These are phyloP conservation scores for Neoascia interrupta DNA, from an alignment of 2,888 invertebrate species.

Conservation along the genomic window DNA sequence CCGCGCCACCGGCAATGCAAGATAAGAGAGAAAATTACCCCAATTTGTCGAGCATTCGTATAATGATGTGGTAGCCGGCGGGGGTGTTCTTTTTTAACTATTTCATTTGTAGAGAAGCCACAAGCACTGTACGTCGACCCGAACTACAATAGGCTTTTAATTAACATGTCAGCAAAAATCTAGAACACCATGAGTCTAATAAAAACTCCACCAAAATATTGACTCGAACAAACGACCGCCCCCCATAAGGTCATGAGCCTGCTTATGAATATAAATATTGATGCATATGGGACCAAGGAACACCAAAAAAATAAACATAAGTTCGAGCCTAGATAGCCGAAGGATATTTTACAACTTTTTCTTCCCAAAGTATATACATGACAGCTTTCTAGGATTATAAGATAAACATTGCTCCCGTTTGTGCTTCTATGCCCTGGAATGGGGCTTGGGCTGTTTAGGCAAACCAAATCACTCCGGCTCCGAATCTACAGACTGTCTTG, in stretches of 20 bases:
- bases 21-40: constrained; percentile 45
- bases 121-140: background rate
- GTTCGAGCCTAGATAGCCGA: constrained; percentile 53
- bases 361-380: constrained; percentile 8
- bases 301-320: constrained; percentile 33
- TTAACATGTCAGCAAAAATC: constrained; percentile 43
- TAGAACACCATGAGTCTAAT: constrained; percentile 19
- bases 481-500: background rate
- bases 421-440: constrained; percentile 42
- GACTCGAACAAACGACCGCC: constrained; percentile 18
- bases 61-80: background rate
- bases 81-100: constrained; percentile 5
- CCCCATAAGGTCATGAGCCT: constrained; percentile 23
- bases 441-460: constrained; percentile 45
- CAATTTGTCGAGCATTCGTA: constrained; percentile 44
- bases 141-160: constrained; percentile 22
- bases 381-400: constrained; percentile 59
- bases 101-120: constrained; percentile 19
- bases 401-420: constrained; percentile 61
- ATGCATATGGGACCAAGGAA: constrained; percentile 22
- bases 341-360: constrained; percentile 51
- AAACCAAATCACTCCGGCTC: constrained; percentile 1
- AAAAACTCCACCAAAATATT: constrained; percentile 56
- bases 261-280: constrained; percentile 66
- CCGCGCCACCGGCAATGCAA: background rate